Percentiles rank a stretch among this genome's conserved stretches.
Conservation (phyloP, 37 sponge, comb jelly and placozoan species). For the Axinella damicornis region DNA sequence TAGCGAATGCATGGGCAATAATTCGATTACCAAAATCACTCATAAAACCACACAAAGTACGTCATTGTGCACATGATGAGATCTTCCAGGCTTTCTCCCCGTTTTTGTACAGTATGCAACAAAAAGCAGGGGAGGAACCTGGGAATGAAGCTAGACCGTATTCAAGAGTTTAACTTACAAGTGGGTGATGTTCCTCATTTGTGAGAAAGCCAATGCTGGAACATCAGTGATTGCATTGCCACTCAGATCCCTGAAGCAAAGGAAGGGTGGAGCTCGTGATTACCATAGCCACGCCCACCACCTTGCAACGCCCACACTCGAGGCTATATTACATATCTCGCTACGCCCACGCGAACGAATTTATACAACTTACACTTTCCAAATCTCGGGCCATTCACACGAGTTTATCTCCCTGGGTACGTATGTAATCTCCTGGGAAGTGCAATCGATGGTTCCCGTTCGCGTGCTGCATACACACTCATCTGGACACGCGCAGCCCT, state of each 20-base stretch:
- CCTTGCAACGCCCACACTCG: background rate
- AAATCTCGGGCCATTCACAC: conserved; percentile 47
- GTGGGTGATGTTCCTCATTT: conserved; percentile 11
- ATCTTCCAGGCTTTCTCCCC: too few species aligned
- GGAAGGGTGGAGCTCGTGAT: conserved; percentile 29
- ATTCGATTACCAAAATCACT: too few species aligned
- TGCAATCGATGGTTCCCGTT: conserved; percentile 48
- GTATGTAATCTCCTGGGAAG: background rate
- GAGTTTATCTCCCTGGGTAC: conserved; percentile 41
- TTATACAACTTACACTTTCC: conserved; percentile 32
- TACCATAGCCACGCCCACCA: background rate
- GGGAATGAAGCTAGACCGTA: too few species aligned
- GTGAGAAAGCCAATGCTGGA: conserved; percentile 30
- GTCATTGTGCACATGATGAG: too few species aligned
- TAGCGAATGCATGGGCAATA: too few species aligned
- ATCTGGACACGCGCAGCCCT: conserved; percentile 40
- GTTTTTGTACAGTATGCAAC: too few species aligned
- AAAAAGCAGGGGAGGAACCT: too few species aligned
- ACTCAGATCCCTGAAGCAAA: conserved; percentile 63
- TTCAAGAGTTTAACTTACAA: conserved; percentile 46
- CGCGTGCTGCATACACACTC: conserved; percentile 19
- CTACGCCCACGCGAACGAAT: background rate
- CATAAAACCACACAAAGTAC: too few species aligned
- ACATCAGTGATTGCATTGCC: conserved; percentile 23
- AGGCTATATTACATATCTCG: background rate